Percentiles rank a stretch among this genome's conserved stretches.
Conservation (phyloP, 35 echinoderm and acorn worm species). For the Strongylocentrotus purpuratus region DNA sequence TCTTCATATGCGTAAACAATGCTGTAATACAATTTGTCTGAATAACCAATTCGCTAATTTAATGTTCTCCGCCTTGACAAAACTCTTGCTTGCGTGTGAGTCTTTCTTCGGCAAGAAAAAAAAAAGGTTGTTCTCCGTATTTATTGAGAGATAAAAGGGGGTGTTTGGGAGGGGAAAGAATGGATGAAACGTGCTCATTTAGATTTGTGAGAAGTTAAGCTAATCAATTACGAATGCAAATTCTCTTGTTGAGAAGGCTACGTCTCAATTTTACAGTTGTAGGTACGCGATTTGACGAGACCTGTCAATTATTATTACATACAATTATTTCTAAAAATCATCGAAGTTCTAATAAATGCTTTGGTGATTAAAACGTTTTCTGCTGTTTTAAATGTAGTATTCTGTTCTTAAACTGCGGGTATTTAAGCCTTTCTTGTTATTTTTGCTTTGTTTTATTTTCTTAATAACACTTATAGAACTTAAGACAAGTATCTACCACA, state of each 20-base stretch:
- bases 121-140: background rate
- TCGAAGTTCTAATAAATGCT: too few species aligned
- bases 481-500: background rate
- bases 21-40: constrained; percentile 50
- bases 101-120: background rate
- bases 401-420: too few species aligned
- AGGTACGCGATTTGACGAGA: background rate
- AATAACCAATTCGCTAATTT: constrained; percentile 53
- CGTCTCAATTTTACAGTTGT: background rate
- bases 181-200: background rate
- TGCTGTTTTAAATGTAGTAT: too few species aligned
- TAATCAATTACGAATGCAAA: constrained; percentile 44
- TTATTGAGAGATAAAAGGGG: background rate
- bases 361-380: too few species aligned
- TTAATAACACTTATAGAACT: background rate
- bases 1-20: constrained; percentile 46
- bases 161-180: background rate
- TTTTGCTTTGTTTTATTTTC: background rate
- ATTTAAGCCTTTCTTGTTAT: too few species aligned
- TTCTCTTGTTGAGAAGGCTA: background rate
- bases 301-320: background rate
- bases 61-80: constrained; percentile 45
- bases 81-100: background rate
- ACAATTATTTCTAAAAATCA: background rate
- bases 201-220: background rate